phyloP scores from a whole-genome alignment of 2,888 invertebrate genomes.

The Xestia sexstrigata region DNA sequence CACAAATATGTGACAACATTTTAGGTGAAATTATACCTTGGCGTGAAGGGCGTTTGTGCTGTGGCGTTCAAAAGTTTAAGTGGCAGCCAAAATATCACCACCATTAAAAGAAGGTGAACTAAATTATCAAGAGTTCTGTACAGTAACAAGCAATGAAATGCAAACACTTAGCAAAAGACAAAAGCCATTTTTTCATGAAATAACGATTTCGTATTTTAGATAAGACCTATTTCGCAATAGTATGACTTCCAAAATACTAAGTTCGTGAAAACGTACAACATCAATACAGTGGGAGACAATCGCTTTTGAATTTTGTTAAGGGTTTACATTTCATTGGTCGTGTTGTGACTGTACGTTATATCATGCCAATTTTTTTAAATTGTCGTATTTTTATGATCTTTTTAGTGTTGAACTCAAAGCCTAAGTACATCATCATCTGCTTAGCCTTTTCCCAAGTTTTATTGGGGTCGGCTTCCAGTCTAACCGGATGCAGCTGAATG shows the following conservation, averaged over 20 bases:
- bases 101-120: not conserved
- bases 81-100: not conserved
- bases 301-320: not conserved
- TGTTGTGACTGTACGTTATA: not conserved
- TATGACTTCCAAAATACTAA: not conserved
- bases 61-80: too few species aligned
- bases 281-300: not conserved
- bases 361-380: not conserved
- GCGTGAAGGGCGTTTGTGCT: too few species aligned
- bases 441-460: too few species aligned
- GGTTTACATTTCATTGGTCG: not conserved
- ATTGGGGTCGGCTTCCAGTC: too few species aligned
- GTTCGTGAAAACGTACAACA: not conserved
- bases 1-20: too few species aligned
- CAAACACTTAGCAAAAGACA: not conserved
- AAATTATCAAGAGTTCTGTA: not conserved
- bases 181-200: not conserved
- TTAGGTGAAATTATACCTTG: too few species aligned
- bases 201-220: not conserved
- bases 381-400: too few species aligned
- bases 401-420: not conserved
- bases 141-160: not conserved
- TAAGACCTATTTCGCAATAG: not conserved
- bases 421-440: too few species aligned
- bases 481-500: too few species aligned